Evolutionary conservation across 2,113 vertebrate genomes (phyloP), one percentile per base, ranked within the genome.

Genomic region (Desmodus rotundus): DNA sequence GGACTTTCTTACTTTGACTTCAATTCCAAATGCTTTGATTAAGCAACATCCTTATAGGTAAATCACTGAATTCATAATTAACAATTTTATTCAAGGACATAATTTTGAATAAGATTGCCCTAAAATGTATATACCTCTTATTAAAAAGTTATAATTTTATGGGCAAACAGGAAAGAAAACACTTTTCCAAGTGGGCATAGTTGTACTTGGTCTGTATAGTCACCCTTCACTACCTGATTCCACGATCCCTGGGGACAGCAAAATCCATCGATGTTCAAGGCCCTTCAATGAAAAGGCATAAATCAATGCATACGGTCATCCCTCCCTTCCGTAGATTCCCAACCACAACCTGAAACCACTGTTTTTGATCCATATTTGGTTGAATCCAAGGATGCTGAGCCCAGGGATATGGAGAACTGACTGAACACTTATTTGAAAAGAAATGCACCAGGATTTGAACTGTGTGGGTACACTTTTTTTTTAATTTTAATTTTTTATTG

Each of bases 21-120:
- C 54, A 63, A 80, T 84, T 97, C 50, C 63, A 6, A 93, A 88
- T 93, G 45, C 22, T 91, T 94, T 91, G 45, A 85, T 54, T 76
- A 94, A 17, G 41, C 6, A 19, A 67, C 33, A 74, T 61, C 20
- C 16, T 96, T 33, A 43, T 20, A 84, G 45, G 9, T 85, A 91
- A 90, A 77, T 22, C 68, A 20, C 11, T 87, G 16, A 45, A 92
- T 56, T 96, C 54, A 91, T 54, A 91, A 26, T 82, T 80, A 74
- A 80, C 28, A 16, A 68, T 84, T 86, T 45, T 83, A 56, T 70
- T 83, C 45, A 95, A 93, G 15, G 72, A 72, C 12, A 90, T 15
- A 81, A 76, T 24, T 74, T 65, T 77, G 38, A 93, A 45, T 65
- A 88, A 65, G 14, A 70, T 20, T 85, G 5, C 7, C 85, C 3